A percentile compares a stretch with the other conserved stretches of the same genome.
phyloP scores from a whole-genome alignment of 2,113 vertebrate species.

The Pan paniscus region DNA sequence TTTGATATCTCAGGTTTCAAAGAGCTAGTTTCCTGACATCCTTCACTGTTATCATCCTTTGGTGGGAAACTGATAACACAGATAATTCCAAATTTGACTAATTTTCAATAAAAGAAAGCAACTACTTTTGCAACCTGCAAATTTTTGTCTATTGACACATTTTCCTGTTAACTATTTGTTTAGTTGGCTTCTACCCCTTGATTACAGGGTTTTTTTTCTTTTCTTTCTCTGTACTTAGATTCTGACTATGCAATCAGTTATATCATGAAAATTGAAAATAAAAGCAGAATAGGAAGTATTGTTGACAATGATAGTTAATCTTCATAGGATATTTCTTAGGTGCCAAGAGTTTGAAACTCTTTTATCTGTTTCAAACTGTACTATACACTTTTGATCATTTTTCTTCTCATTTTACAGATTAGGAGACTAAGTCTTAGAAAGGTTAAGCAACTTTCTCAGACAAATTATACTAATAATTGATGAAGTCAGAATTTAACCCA shows the following conservation, averaged over 20 bases:
- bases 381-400: not conserved
- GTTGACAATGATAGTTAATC: not conserved
- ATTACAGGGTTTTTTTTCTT: not conserved
- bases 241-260: not conserved
- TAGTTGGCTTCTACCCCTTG: not conserved
- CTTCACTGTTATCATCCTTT: not conserved
- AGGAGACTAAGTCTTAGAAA: not conserved
- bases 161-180: not conserved
- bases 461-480: not conserved
- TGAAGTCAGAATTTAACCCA: not conserved
- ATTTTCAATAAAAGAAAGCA: not conserved
- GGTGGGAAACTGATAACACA: not conserved
- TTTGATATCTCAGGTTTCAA: not conserved
- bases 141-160: not conserved
- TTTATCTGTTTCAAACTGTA: not conserved
- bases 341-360: not conserved
- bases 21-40: not conserved
- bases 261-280: not conserved
- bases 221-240: not conserved
- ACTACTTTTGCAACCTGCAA: not conserved
- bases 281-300: not conserved
- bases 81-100: not conserved
- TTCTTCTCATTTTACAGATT: not conserved
- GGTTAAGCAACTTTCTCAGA: not conserved
- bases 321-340: not conserved